These are phyloP conservation scores for Sminthurinus aureus DNA, from an alignment of 2,888 invertebrate species.

Conservation along the genomic window DNA sequence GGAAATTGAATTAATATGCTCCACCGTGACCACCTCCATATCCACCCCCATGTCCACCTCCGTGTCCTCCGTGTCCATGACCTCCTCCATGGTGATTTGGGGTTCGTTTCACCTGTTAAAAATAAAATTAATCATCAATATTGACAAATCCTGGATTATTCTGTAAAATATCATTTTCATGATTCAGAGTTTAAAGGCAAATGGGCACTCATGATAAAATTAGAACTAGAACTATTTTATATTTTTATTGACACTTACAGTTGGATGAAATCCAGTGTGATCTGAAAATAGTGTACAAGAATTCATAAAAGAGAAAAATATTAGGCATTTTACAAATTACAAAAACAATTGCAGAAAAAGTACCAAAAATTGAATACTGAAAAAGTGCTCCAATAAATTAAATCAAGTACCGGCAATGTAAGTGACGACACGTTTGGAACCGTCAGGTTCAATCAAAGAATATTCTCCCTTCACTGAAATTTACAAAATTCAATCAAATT, in stretches of 20 bases:
- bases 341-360: background rate
- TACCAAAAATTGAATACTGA: no score
- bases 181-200: no score
- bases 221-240: no score
- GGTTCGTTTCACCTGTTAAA: constrained; percentile 63
- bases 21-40: background rate
- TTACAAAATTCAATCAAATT: no score
- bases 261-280: constrained; percentile 77
- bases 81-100: constrained; percentile 36
- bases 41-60: background rate
- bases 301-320: background rate
- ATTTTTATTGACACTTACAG: constrained; percentile 63
- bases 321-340: no score
- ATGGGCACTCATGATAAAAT: no score
- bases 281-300: constrained; percentile 60
- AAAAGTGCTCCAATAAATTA: no score
- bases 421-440: constrained; percentile 74
- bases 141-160: no score
- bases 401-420: constrained; percentile 70
- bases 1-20: background rate
- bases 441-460: constrained; percentile 77
- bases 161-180: no score
- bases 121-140: no score
- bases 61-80: constrained; percentile 27
- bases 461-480: constrained; percentile 73